These are phyloP conservation scores for Macroglossus sobrinus DNA, from an alignment of 2,113 vertebrate species.

Conservation along the genomic window DNA sequence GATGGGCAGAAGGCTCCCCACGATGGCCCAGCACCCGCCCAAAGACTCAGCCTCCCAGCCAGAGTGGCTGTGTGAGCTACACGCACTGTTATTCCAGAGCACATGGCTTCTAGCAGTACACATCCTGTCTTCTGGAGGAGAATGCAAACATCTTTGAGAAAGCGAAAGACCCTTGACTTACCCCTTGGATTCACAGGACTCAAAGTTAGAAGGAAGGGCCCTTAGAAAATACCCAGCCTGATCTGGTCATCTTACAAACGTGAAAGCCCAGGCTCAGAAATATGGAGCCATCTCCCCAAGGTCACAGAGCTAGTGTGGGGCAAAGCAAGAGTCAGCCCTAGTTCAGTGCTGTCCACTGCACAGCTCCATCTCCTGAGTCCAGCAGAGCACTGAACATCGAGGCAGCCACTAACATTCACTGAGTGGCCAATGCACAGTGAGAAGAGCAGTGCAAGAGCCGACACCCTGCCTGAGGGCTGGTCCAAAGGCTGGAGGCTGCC, in stretches of 20 bases:
- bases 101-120: fast-evolving
- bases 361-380: background rate
- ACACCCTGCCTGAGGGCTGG: background rate
- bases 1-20: background rate
- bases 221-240: background rate
- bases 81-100: background rate
- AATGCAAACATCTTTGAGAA: background rate
- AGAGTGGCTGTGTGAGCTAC: background rate
- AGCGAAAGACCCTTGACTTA: background rate
- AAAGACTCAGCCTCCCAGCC: background rate
- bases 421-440: fast-evolving
- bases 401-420: too few relatives aligned
- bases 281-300: fast-evolving
- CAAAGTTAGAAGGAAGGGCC: background rate
- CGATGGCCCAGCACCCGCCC: background rate
- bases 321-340: background rate
- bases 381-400: too few relatives aligned
- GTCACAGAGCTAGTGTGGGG: background rate
- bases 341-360: background rate
- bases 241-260: background rate
- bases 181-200: background rate
- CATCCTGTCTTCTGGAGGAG: background rate
- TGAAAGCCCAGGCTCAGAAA: background rate
- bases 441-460: background rate
- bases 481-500: background rate